These are phyloP conservation scores for Catharus minimus DNA, from an alignment of 2,113 vertebrate genomes.

Conservation along the genomic window DNA sequence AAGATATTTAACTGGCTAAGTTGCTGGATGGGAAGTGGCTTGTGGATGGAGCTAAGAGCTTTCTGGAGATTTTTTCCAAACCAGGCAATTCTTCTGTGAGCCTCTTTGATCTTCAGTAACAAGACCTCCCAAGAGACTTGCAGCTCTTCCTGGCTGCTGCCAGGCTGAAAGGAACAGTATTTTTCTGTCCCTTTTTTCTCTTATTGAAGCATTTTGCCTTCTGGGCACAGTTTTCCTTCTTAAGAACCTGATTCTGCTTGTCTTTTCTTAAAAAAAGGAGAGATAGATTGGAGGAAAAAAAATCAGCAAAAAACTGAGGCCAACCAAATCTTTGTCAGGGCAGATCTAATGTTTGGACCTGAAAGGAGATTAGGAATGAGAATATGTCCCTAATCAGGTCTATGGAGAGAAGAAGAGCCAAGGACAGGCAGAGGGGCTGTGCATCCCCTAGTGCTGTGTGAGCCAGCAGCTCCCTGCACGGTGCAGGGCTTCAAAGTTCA, in stretches of 20 bases:
- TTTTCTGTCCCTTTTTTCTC: background rate
- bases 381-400: background rate
- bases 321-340: background rate
- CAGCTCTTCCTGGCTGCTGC: constrained; percentile 10
- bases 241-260: background rate
- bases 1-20: background rate
- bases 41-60: constrained; percentile 16
- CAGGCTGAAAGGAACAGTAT: background rate
- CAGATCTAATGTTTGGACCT: background rate
- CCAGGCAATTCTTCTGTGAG: constrained; percentile 10
- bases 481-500: background rate
- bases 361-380: background rate
- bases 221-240: background rate
- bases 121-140: constrained; percentile 28
- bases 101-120: constrained; percentile 42
- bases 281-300: background rate
- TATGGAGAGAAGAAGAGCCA: background rate
- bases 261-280: background rate
- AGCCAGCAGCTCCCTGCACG: background rate
- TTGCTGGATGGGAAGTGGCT: background rate
- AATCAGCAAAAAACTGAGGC: background rate
- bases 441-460: accelerated
- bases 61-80: constrained; percentile 35
- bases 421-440: background rate
- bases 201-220: constrained; percentile 4